Evolutionary conservation across 53 echinoderm and acorn worm species (phyloP).

Genomic region (Holothuria leucospilota): DNA sequence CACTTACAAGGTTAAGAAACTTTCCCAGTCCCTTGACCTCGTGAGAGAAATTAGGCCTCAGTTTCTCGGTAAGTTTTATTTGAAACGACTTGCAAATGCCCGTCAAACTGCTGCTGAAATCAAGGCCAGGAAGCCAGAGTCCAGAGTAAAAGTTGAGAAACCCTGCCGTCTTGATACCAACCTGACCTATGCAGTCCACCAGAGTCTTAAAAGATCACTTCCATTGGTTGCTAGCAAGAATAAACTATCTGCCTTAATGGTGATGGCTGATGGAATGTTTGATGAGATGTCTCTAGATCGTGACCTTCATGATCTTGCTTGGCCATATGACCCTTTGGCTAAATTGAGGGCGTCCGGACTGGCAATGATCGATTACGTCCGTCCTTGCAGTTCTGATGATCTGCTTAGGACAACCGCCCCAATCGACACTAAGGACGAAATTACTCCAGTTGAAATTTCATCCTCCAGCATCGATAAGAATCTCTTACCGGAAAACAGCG

Average conservation of each 20-base stretch:
- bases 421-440: no score
- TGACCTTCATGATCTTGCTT: not conserved
- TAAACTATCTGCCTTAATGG: conserved; percentile 6
- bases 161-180: no score
- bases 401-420: no score
- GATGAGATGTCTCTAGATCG: not conserved
- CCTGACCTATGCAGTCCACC: not conserved
- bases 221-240: not conserved
- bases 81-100: not conserved
- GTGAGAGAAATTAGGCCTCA: conserved; percentile 12
- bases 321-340: conserved; percentile 6
- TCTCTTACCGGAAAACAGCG: no score
- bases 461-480: no score
- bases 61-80: not conserved
- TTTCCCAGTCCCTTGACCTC: no score
- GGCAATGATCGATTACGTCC: conserved; percentile 1
- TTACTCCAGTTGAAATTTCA: no score
- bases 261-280: conserved; percentile 4
- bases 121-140: not conserved
- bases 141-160: not conserved
- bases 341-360: conserved; percentile 2
- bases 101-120: not conserved
- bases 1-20: no score
- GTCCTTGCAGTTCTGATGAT: not conserved
- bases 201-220: not conserved